Conservation (phyloP, 1,140 invertebrate genomes). For the Lutraria rhynchaena region DNA sequence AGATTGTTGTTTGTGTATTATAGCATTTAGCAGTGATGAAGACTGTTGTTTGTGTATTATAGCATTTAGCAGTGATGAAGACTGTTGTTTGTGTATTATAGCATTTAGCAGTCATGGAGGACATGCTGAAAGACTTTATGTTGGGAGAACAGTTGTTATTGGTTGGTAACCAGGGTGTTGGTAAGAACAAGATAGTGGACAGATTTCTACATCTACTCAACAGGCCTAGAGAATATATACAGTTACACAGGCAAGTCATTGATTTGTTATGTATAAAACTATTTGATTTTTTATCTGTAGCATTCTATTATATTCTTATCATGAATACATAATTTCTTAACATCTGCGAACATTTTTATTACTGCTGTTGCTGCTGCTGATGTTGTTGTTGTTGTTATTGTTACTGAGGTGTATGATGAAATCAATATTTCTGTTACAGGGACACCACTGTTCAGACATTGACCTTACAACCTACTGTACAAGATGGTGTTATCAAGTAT, state of each 20-base stretch:
- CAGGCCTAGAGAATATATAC: conserved; percentile 96
- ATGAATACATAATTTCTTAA: too few relatives aligned
- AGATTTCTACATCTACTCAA: conserved; percentile 94
- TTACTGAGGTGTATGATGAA: too few relatives aligned
- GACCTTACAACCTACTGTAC: conserved; percentile 94
- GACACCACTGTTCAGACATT: conserved; percentile 98
- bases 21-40: too few relatives aligned
- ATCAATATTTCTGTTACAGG: too few relatives aligned
- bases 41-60: too few relatives aligned
- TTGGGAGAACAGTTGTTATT: conserved; percentile 95
- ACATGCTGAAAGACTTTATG: conserved; percentile 93
- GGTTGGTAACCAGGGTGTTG: conserved; percentile 96
- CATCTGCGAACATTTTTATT: neutral
- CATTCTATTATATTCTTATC: too few relatives aligned
- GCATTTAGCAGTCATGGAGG: conserved; percentile 92
- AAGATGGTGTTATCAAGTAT: conserved; percentile 93
- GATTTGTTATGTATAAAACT: too few relatives aligned
- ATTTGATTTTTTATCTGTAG: too few relatives aligned
- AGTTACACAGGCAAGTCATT: conserved; percentile 88
- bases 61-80: too few relatives aligned
- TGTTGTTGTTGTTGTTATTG: too few relatives aligned
- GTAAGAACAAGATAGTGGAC: conserved; percentile 97
- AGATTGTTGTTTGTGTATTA: too few relatives aligned
- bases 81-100: conserved; percentile 79
- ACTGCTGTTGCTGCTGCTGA: too few relatives aligned